Base-by-base conservation (phyloP, 1,140 invertebrate species). In the Caenorhabditis remanei region DNA sequence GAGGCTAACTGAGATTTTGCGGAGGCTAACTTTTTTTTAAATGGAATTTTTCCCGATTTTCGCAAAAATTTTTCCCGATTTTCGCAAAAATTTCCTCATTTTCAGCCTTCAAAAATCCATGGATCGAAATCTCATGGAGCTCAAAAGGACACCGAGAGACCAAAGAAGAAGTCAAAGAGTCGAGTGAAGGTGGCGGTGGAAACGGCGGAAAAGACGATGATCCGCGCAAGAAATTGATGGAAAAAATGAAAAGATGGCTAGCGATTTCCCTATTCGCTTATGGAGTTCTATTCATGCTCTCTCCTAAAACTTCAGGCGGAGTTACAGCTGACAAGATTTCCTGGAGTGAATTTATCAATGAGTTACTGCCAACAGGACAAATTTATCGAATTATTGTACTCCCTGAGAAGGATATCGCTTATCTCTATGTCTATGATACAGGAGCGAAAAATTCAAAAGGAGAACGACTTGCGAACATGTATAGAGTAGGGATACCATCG, bases 291-390 rank as follows among this genome's bases (percentile, higher is more conserved):
- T 87, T 84, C 58, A 87, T 90, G 84, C 16, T 61, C 2, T 87
- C 43, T 4, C 46, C 53, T 8, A 46, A 63, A 32, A 85, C 40
- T n/a, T 19, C 71, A 16, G 55, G 53, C 41, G 32, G 5, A 40
- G 58, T 87, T 2, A 82, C 79, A 32, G 56, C 83, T 14, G 83
- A 65, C 21, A 82, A 85, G 58, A 87, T 85, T 8, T 87, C 67
- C 40, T 90, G 90, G 90, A 90, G 87, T 86, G 90, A 90, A 24
- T 90, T 90, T 63, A 84, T 87, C 14, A 88, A 90, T 58, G 89
- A 88, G 43, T 55, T 90, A 21, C 67, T 90, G 24, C 90, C 90
- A 21, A 90, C 90, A 9, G 90, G 90, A 67, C 88, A 91, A 63
- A 90, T 90, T 24, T 40, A 50, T 85, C 32, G 41, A 16, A 21